phyloP scores from a whole-genome alignment of 2,113 vertebrate genomes.

The Poecilia latipinna region DNA sequence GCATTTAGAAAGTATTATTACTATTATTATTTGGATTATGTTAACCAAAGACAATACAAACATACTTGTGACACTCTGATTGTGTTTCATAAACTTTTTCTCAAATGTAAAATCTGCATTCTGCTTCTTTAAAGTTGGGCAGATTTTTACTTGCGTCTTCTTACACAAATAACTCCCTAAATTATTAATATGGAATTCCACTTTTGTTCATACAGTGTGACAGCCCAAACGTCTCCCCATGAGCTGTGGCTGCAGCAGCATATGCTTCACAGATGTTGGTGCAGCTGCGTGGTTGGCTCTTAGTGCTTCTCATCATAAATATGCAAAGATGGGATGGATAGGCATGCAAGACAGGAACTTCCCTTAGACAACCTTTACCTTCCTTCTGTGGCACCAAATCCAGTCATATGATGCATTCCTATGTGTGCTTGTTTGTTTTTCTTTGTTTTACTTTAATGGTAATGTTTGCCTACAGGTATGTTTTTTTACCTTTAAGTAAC shows the following conservation, averaged over 20 bases:
- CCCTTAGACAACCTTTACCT: not conserved
- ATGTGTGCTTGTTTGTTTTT: too few relatives aligned
- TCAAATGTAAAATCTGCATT: not conserved
- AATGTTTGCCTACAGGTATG: too few relatives aligned
- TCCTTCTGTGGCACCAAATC: not conserved
- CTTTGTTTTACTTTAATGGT: too few relatives aligned
- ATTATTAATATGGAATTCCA: not conserved
- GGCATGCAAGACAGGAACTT: not conserved
- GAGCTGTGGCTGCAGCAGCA: constrained; percentile 31
- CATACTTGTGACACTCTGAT: too few relatives aligned
- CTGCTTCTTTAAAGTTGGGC: not conserved
- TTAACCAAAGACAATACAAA: too few relatives aligned
- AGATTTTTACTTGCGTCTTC: not conserved
- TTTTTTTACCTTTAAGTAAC: too few relatives aligned
- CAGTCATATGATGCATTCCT: not conserved
- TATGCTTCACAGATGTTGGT: constrained; percentile 54
- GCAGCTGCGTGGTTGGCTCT: constrained; percentile 25
- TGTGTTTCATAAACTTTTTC: not conserved
- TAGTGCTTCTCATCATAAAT: constrained; percentile 32
- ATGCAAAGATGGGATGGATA: constrained; percentile 38
- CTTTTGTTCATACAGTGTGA: not conserved
- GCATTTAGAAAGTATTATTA: too few relatives aligned
- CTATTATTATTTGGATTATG: too few relatives aligned
- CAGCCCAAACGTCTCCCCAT: constrained; percentile 14
- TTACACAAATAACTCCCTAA: not conserved